Percentiles rank a stretch among this genome's conserved stretches.
phyloP scores from a whole-genome alignment of 2,888 invertebrate genomes.

The Trissolcus japonicus region DNA sequence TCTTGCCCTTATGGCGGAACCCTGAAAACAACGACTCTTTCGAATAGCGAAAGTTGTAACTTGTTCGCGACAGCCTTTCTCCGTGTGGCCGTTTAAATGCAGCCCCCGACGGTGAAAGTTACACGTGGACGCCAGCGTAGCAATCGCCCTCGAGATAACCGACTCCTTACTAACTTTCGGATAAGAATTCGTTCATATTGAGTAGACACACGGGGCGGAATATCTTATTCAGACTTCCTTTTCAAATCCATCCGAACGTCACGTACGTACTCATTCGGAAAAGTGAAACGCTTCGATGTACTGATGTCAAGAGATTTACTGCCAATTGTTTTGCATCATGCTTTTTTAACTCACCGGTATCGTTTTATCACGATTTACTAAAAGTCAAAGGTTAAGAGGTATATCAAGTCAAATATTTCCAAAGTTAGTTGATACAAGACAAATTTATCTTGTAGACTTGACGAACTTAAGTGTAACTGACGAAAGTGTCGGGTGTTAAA shows the following conservation, averaged over 20 bases:
- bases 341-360: background rate
- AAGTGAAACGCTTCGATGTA: conserved; percentile 17
- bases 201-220: conserved; percentile 14
- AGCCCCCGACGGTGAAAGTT: conserved; percentile 45
- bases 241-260: conserved; percentile 23
- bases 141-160: conserved; percentile 48
- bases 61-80: conserved; percentile 20
- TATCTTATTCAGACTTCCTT: conserved; percentile 23
- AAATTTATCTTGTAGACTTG: too few relatives aligned
- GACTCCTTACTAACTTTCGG: conserved; percentile 38
- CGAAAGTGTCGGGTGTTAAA: too few relatives aligned
- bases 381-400: too few relatives aligned
- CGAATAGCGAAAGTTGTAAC: conserved; percentile 58
- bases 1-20: conserved; percentile 21
- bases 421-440: too few relatives aligned
- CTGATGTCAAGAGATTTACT: conserved; percentile 9
- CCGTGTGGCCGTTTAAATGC: conserved; percentile 22
- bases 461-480: too few relatives aligned
- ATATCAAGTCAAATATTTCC: too few relatives aligned
- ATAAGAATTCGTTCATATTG: conserved; percentile 48
- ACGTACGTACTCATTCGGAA: conserved; percentile 19
- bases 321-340: background rate
- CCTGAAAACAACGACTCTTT: conserved; percentile 53
- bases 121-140: conserved; percentile 38
- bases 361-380: background rate